Base-by-base conservation (phyloP, 2,888 invertebrate genomes). In the Sphaerophoria taeniata region DNA sequence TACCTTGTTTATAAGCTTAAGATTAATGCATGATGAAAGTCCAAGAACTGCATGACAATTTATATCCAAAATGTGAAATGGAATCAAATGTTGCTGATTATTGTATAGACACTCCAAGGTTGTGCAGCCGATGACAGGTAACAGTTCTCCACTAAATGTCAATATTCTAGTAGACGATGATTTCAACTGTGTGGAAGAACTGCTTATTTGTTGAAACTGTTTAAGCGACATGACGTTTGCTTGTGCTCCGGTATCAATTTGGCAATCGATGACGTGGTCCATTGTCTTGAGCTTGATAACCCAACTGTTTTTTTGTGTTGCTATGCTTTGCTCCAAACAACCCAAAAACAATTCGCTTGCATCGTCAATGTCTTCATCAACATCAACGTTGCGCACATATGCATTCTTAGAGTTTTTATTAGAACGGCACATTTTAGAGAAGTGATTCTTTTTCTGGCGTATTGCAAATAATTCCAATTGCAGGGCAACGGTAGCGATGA, bases 241-340 rank as follows among this genome's bases (percentile, higher is more conserved):
- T 51, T 65, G 65, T 34, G 34, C 65, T 16, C 51, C 65, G 14
- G 49, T 65, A 65, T 65, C 65, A 49, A 65, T 65, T 65, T 65
- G 65, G 16, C 51, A 39, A 47, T 51, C 51, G 34, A 65, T 51
- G 49, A 34, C 16, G 65, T 47, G 51, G 36, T 14, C 36, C 36
- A 36, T 65, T 36, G 16, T 65, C 16, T 49, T 63, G 4, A 65
- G 51, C 2, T 31, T 12, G 14, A 51, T 51, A 16, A 65, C 11
- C 36, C 51, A 65, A 24, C 11, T 65, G 51, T 36, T 65, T 51
- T 36, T 51, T 51, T 14, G 36, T n/a, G 65, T 51, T 16, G 51
- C 16, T 65, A 36, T 65, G 36, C 51, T 36, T 65, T 65, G 51
- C 51, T 65, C 51, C 36, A 51, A 65, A 65, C n/a, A 51, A 34